phyloP scores from a whole-genome alignment of 2,113 vertebrate species.

The Barnardius zonarius region DNA sequence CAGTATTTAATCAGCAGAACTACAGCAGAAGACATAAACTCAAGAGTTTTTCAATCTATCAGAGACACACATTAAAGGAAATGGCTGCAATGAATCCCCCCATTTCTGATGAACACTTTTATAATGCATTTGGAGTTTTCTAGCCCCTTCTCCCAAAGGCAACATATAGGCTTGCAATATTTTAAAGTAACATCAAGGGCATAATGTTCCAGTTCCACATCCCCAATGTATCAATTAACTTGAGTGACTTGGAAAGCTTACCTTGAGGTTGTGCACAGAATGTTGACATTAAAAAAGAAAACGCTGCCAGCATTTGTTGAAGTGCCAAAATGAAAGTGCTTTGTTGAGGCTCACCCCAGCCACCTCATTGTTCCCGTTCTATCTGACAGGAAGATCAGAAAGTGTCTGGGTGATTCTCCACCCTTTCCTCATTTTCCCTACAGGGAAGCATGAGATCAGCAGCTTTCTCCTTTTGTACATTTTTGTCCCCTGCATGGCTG shows the following conservation, averaged over 20 bases:
- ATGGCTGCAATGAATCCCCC: neutral
- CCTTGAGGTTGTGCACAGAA: neutral
- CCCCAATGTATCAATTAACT: slow-evolving; percentile 39
- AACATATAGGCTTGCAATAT: neutral
- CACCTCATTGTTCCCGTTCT: slow-evolving; percentile 39
- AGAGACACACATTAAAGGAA: neutral
- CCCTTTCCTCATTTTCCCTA: slow-evolving; percentile 45
- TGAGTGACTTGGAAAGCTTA: slow-evolving; percentile 38
- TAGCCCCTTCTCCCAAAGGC: neutral
- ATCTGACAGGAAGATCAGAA: slow-evolving; percentile 35
- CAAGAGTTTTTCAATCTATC: neutral
- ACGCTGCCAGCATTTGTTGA: slow-evolving; percentile 7
- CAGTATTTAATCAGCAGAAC: neutral
- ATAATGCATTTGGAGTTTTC: neutral
- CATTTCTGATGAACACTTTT: neutral
- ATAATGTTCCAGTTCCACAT: neutral
- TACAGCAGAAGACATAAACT: neutral
- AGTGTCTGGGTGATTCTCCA: neutral
- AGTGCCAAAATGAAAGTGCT: slow-evolving; percentile 48
- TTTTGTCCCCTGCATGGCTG: neutral
- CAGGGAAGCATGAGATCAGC: slow-evolving; percentile 42
- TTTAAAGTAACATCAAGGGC: slow-evolving; percentile 15
- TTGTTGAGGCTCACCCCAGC: neutral
- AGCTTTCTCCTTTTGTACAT: slow-evolving; percentile 23
- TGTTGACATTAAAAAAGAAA: slow-evolving; percentile 20